Percentiles rank a stretch among this genome's conserved stretches.
phyloP scores from a whole-genome alignment of 2,888 invertebrate species.

The Epistrophella euchroma region DNA sequence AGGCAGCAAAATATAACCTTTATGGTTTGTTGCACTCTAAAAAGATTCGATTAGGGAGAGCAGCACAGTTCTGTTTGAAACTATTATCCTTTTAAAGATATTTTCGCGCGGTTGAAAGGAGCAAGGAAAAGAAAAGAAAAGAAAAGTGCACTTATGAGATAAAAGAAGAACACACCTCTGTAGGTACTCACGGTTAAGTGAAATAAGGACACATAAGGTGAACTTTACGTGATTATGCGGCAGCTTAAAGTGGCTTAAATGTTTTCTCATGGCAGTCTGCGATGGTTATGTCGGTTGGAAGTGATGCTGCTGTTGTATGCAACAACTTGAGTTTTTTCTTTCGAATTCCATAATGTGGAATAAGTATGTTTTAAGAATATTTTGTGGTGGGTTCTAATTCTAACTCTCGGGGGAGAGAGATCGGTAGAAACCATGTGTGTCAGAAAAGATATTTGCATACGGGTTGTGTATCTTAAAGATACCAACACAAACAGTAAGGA shows the following conservation, averaged over 20 bases:
- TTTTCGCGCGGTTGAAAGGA: background rate
- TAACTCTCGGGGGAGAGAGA: background rate
- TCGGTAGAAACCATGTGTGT: background rate
- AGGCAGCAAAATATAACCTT: constrained; percentile 64
- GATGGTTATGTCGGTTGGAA: background rate
- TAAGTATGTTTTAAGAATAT: background rate
- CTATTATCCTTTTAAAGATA: constrained; percentile 46
- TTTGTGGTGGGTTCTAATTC: background rate
- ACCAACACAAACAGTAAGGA: no score
- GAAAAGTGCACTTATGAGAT: constrained; percentile 37
- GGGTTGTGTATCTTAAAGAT: no score
- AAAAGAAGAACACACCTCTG: constrained; percentile 23
- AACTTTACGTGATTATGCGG: constrained; percentile 47
- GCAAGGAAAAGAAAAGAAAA: background rate
- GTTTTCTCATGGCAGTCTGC: background rate
- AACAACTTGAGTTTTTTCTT: constrained; percentile 1
- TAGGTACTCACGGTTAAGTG: constrained; percentile 16
- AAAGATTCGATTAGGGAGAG: constrained; percentile 64
- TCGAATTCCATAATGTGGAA: background rate
- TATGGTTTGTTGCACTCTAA: constrained; percentile 68
- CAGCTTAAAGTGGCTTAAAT: constrained; percentile 33
- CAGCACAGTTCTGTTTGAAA: constrained; percentile 30
- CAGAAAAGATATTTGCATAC: background rate
- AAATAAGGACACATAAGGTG: constrained; percentile 26
- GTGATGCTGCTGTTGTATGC: background rate